phyloP scores from a whole-genome alignment of 1,140 invertebrate genomes.

The Papilio aristodemus region DNA sequence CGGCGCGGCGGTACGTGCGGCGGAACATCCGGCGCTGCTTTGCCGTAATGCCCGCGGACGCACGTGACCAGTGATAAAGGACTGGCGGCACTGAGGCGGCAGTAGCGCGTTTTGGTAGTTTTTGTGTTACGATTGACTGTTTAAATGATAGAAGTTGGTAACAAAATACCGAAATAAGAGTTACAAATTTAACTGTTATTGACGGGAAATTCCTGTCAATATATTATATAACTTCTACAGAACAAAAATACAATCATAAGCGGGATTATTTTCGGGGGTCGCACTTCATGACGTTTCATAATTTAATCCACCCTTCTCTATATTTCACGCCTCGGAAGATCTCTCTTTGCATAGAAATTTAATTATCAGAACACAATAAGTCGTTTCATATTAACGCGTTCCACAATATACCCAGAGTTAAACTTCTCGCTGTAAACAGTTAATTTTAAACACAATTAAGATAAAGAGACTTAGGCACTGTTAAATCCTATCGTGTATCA shows the following conservation, averaged over 20 bases:
- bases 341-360: background rate
- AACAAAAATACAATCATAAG: no score
- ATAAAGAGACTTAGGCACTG: conserved; percentile 33
- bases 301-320: background rate
- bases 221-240: no score
- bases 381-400: background rate
- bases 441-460: conserved; percentile 31
- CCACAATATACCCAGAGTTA: background rate
- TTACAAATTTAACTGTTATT: no score
- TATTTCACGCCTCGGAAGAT: background rate
- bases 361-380: background rate
- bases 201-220: no score
- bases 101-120: background rate
- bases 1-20: conserved; percentile 33
- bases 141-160: background rate
- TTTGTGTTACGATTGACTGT: background rate
- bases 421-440: conserved; percentile 12
- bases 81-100: background rate
- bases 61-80: conserved; percentile 40
- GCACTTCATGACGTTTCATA: background rate
- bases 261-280: no score
- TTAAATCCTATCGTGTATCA: conserved; percentile 29
- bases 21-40: conserved; percentile 36
- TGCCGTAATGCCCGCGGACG: conserved; percentile 35
- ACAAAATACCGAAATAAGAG: no score